Base-by-base conservation (phyloP, 2,113 vertebrate species). In the Pteruthius melanotis region DNA sequence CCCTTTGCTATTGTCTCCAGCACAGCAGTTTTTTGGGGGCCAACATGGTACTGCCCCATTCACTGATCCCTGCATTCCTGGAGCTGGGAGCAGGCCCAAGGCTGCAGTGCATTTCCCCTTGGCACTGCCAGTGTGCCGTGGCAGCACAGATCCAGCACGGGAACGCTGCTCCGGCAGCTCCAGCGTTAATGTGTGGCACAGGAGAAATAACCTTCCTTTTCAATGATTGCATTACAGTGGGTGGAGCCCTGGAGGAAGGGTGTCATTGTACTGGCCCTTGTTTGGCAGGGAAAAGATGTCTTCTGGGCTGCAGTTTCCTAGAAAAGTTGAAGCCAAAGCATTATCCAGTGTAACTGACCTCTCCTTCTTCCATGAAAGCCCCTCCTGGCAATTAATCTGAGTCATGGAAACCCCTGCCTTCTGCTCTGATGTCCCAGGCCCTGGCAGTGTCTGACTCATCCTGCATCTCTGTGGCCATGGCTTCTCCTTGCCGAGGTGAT, bases 271-370 rank as follows among this genome's bases (percentile, higher is more conserved):
- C 80, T 75, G 87, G 75, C 74, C 78, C 84, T 93, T 1, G 11
- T 50, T 75, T 87, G 79, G 69, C 89, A 95, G 87, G 75, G 71
- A 95, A 81, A 61, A 91, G 35, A 96, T 63, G 5, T 40, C 44
- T 96, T 96, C 93, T 94, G 42, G 44, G 74, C 95, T 35, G 35
- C 89, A 87, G 72, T 86, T 95, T 96, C 93, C 96, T 95, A 47
- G 92, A 94, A 93, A 94, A 69, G 49, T 77, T 85, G 93, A 83
- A 95, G 91, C 66, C 74, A 89, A 89, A 91, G 94, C 71, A 60
- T 89, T 90, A 72, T 93, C 80, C 64, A 93, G 95, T 6, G 7
- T 59, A 82, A 50, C 10, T 82, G 94, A 88, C 79, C 81, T 85
- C 80, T 90, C 54, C 63, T 91, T 65, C 89, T 94, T 78, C 83